Base-by-base conservation (phyloP, 2,888 invertebrate species). In the Matsumyia berberina region DNA sequence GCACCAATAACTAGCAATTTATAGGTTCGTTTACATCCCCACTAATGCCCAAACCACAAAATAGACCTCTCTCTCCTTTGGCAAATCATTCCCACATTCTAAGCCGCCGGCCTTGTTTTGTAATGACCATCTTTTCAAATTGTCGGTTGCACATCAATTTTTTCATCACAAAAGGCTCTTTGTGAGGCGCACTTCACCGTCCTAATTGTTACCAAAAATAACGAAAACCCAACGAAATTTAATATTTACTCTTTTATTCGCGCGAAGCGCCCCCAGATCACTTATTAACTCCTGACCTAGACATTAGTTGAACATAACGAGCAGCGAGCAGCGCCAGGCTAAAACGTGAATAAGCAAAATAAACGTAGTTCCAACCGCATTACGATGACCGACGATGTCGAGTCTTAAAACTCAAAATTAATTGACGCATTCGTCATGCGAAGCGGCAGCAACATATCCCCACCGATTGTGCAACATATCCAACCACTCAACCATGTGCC, bases 381-480 rank as follows among this genome's bases (percentile, higher is more conserved):
- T 44, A 24, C 12, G 29, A 19, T n/a, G 19, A 53, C 39, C 17
- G 55, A 39, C 46, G 58, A 64, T 31, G 58, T 35, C 49, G 46
- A 39, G 46, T 62, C 42, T 58, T 60, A 29, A 57, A 19, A n/a
- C 44, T 53, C 37, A 33, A 67, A 39, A 82, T 67, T 82, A 77
- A 77, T 77, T 82, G 78, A 72, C 66, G 78, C 83, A 78, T 72
- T 82, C 72, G 70, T 82, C 77, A 78, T 82, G 42, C 46, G 53
- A 66, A 67, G 72, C 44, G n/a, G 31, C 33, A 58, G 66, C 51
- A 70, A 53, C 62, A 39, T 70, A 42, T 57, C 24, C 62, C 46
- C 55, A 37, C 4, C 57, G 15, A 82, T 77, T 77, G 39, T 67
- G 82, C 60, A 82, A 82, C 78, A 60, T 78, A 53, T 73, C 29